Base-by-base conservation (phyloP, 92 coral and sea anemone species). In the Heteractis magnifica region DNA sequence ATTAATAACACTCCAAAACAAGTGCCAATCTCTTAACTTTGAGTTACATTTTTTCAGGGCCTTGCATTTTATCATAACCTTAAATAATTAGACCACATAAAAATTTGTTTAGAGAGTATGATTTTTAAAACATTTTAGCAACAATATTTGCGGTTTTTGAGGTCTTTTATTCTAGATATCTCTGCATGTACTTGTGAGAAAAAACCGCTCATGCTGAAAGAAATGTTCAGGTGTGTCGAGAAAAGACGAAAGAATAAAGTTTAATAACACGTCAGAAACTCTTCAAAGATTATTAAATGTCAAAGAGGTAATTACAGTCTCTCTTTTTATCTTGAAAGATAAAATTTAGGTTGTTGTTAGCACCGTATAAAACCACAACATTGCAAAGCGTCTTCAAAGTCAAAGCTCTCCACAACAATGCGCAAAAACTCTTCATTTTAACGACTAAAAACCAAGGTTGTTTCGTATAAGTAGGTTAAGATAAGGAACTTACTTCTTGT, bases 301-400 rank as follows among this genome's bases (percentile, higher is more conserved):
- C 48, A 68, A 26, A 68, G 73, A 68, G 49, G 12, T 68, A 68
- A 23, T 20, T 68, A 68, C 9, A 13, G 49, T 4, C 4, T 68
- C 20, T 6, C 73, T 68, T 68, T 23, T 10, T 20, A 68, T 68
- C 70, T 68, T 26, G 26, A 20, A 23, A 68, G 15, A 26, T 23
- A 10, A 23, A 5, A 20, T 68, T 26, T 23, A n/a, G 44, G 49
- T 23, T 9, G 41, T 68, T 6, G 21, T 8, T 65, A 5, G 73
- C 73, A 12, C 14, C 49, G 49, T 20, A 26, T 20, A 8, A 10
- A 68, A 68, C 49, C 73, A 68, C 73, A 68, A 68, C 73, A 62
- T 18, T 15, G 8, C 49, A 21, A 68, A 68, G 73, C 73, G 73
- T 68, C 73, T 68, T 68, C 73, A 68, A 68, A 20, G 50, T 64